Conservation (phyloP, 2,113 vertebrate genomes). For the Gnathonemus echidnorhynchus region DNA sequence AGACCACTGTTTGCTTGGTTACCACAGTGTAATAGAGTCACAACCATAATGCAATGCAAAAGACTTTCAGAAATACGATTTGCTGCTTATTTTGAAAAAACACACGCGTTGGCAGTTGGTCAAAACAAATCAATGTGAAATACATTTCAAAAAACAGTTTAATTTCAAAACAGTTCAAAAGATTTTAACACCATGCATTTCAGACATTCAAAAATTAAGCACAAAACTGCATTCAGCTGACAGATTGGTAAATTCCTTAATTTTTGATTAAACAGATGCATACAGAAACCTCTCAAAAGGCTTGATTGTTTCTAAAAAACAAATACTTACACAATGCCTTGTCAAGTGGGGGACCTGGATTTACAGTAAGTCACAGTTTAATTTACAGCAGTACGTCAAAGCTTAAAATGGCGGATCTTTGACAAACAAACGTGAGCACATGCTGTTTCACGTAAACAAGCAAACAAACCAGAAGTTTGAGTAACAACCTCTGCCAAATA, state of each 20-base stretch:
- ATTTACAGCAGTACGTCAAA: not conserved
- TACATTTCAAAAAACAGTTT: not conserved
- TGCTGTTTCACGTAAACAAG: slow-evolving; percentile 11
- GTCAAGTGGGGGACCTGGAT: not conserved
- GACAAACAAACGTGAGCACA: not conserved
- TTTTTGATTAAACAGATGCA: not conserved
- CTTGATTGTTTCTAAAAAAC: not conserved
- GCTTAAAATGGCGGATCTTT: not conserved
- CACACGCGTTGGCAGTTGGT: not conserved
- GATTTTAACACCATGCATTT: not conserved
- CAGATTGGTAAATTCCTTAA: not conserved
- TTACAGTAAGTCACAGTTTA: not conserved
- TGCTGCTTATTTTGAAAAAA: not conserved
- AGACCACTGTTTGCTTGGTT: not conserved
- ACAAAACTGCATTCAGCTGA: not conserved
- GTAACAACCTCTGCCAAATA: slow-evolving; percentile 24
- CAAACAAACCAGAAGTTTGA: not conserved
- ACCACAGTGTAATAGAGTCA: not conserved
- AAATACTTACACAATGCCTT: not conserved
- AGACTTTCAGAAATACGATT: not conserved
- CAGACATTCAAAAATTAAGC: not conserved
- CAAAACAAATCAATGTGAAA: not conserved
- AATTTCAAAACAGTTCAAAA: not conserved
- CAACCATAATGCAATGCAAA: not conserved
- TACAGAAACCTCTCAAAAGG: not conserved